Percentiles rank a stretch among this genome's conserved stretches.
These are phyloP conservation scores for Agapostemon virescens DNA, from an alignment of 2,888 invertebrate species.

Conservation along the genomic window DNA sequence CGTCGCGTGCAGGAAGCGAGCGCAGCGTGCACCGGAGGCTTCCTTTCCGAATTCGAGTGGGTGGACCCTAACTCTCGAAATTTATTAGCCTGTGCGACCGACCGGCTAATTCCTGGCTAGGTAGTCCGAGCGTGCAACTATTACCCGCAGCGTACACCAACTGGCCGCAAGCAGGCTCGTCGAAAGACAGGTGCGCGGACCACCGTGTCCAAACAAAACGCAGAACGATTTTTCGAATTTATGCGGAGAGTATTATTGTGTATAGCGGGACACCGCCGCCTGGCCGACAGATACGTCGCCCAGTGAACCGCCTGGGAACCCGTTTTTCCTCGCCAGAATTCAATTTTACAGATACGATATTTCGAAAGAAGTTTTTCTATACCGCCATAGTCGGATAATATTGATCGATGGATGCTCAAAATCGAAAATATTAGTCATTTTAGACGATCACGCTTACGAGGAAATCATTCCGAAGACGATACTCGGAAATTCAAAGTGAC, in stretches of 20 bases:
- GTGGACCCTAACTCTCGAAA: conserved; percentile 67
- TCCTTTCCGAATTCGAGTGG: conserved; percentile 71
- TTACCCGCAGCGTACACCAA: conserved; percentile 54
- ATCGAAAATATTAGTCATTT: too few relatives aligned
- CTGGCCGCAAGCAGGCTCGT: conserved; percentile 38
- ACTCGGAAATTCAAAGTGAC: too few relatives aligned
- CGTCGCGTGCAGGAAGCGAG: conserved; percentile 70
- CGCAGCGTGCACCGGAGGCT: conserved; percentile 68
- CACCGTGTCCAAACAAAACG: conserved; percentile 13
- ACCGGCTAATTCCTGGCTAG: conserved; percentile 64
- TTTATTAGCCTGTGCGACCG: conserved; percentile 70
- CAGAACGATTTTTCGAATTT: conserved; percentile 22
- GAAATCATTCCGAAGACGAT: too few relatives aligned
- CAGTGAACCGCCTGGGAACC: neutral
- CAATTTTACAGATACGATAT: too few relatives aligned
- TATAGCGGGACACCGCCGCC: neutral
- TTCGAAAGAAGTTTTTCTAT: too few relatives aligned
- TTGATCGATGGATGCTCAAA: too few relatives aligned
- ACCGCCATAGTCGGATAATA: too few relatives aligned
- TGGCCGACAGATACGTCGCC: neutral
- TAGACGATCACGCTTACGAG: too few relatives aligned
- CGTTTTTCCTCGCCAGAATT: neutral
- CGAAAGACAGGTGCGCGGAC: conserved; percentile 33
- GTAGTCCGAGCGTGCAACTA: conserved; percentile 62
- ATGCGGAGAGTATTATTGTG: conserved; percentile 9